Percentiles rank a stretch among this genome's conserved stretches.
Evolutionary conservation across 2,888 invertebrate species (phyloP).

Genomic region (Melanostoma scalare): DNA sequence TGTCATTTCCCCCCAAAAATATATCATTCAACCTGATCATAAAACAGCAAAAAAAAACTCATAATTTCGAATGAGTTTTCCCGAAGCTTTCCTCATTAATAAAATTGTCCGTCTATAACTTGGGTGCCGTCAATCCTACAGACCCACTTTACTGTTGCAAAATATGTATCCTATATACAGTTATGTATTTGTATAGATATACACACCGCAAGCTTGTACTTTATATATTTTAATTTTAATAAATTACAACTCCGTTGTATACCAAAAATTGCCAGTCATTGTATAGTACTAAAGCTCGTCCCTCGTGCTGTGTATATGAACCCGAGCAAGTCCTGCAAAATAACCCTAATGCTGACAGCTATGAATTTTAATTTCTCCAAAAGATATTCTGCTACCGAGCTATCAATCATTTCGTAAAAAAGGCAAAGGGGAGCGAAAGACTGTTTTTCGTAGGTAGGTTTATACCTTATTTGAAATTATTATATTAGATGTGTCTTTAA

Average conservation of each 20-base stretch:
- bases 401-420: constrained; percentile 53
- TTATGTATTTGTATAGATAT: neutral
- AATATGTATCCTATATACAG: no score
- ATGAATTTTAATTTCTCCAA: constrained; percentile 56
- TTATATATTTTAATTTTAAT: constrained; percentile 12
- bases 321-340: constrained; percentile 36
- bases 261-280: constrained; percentile 41
- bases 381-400: constrained; percentile 38
- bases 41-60: no score
- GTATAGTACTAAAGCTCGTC: constrained; percentile 41
- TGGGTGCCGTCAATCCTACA: no score
- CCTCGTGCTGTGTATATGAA: constrained; percentile 13
- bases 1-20: no score
- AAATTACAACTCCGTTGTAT: constrained; percentile 6
- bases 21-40: no score
- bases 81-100: no score
- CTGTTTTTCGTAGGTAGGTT: constrained; percentile 7
- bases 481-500: constrained; percentile 16
- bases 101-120: no score
- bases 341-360: constrained; percentile 50
- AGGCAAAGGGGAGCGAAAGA: neutral
- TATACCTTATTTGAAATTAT: no score
- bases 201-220: neutral
- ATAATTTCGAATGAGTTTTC: no score
- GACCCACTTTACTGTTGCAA: no score